phyloP scores from a whole-genome alignment of 2,113 vertebrate genomes.

The Daubentonia madagascariensis region DNA sequence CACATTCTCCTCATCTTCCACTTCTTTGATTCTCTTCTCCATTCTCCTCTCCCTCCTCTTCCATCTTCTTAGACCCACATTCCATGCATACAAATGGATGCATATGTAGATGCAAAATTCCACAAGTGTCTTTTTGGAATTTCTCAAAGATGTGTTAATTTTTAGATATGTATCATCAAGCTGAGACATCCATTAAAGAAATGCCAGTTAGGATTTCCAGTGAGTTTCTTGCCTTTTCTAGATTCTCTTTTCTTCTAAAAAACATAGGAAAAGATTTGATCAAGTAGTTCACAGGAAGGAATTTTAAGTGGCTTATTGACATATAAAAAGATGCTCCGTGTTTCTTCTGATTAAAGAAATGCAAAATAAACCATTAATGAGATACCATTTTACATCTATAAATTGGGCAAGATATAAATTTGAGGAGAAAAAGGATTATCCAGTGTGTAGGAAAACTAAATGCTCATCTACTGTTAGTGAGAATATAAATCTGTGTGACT shows the following conservation, averaged over 20 bases:
- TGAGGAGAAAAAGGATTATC: neutral
- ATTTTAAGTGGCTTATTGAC: neutral
- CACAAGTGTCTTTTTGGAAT: neutral
- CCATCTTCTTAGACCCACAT: neutral
- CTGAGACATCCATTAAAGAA: neutral
- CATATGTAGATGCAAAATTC: neutral
- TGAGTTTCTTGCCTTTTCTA: neutral
- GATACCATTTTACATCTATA: neutral
- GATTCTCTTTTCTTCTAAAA: neutral
- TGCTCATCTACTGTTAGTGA: neutral
- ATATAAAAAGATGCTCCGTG: neutral
- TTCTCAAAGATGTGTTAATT: neutral
- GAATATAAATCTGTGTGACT: neutral
- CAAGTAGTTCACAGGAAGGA: neutral
- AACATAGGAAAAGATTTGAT: neutral
- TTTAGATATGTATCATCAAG: neutral
- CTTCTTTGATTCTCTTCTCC: neutral
- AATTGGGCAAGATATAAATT: neutral
- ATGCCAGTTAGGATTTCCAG: neutral
- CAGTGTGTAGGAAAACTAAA: neutral
- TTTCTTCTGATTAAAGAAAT: neutral
- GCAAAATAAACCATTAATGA: neutral
- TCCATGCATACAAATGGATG: neutral
- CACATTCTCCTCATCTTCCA: neutral
- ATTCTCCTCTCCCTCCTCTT: neutral